phyloP scores from a whole-genome alignment of 2,888 invertebrate genomes.

The Eupithecia exiguata region DNA sequence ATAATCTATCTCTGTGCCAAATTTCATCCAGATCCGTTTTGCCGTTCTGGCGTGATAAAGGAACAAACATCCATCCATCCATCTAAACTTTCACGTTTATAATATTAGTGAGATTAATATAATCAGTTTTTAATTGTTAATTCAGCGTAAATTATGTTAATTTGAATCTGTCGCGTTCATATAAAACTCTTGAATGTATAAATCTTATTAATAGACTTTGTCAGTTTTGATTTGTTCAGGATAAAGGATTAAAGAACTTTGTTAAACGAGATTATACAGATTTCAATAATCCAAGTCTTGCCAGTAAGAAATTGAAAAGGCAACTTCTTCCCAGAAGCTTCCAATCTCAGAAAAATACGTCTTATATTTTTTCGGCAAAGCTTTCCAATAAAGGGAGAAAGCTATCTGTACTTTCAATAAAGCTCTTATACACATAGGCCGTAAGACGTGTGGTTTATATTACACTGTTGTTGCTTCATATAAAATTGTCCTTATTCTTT shows the following conservation, averaged over 20 bases:
- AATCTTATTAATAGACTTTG: background rate
- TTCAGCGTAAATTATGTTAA: background rate
- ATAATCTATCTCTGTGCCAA: too few relatives aligned
- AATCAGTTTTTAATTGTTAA: background rate
- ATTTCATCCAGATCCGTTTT: too few relatives aligned
- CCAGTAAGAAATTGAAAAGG: background rate
- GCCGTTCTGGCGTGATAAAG: too few relatives aligned
- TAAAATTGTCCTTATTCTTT: background rate
- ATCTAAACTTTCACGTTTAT: too few relatives aligned
- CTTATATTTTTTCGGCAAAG: background rate
- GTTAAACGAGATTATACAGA: background rate
- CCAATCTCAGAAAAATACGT: constrained; percentile 10
- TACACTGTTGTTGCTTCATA: background rate
- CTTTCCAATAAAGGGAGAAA: background rate
- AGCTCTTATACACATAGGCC: background rate
- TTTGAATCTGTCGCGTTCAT: background rate
- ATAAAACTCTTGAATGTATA: background rate
- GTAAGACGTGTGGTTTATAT: background rate
- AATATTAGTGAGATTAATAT: too few relatives aligned
- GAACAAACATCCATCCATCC: too few relatives aligned
- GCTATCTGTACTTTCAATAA: constrained; percentile 4
- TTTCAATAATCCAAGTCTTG: constrained; percentile 1
- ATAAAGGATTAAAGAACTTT: background rate
- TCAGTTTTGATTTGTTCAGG: background rate
- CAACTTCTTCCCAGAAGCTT: background rate